Evolutionary conservation across 2,888 invertebrate genomes (phyloP).

Genomic region (Cantharis lateralis): DNA sequence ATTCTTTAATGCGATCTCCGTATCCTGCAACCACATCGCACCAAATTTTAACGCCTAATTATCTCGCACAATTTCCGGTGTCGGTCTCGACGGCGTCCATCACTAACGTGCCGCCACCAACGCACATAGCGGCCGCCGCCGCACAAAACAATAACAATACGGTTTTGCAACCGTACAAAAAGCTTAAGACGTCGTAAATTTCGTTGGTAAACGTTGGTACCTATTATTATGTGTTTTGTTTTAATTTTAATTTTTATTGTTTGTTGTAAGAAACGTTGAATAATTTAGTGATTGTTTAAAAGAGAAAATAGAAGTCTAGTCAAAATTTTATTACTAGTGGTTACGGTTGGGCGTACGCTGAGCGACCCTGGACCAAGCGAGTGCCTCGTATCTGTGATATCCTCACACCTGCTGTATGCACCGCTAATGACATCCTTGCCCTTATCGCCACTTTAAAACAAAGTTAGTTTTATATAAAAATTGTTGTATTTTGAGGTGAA

Average conservation of each 20-base stretch:
- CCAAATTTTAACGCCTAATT: conserved; percentile 57
- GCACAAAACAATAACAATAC: conserved; percentile 57
- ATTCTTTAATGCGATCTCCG: conserved; percentile 54
- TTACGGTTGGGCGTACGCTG: conserved; percentile 41
- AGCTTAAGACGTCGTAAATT: conserved; percentile 83
- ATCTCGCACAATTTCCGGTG: conserved; percentile 52
- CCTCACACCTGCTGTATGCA: conserved; percentile 47
- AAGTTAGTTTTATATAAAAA: conserved; percentile 31
- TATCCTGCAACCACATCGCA: conserved; percentile 41
- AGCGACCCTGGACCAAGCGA: conserved; percentile 54
- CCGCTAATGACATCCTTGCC: conserved; percentile 34
- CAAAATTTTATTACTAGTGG: conserved; percentile 42
- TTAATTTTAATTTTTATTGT: conserved; percentile 28
- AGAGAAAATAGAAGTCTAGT: conserved; percentile 44
- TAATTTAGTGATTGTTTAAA: conserved; percentile 22
- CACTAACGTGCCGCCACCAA: conserved; percentile 48
- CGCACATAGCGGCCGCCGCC: conserved; percentile 53
- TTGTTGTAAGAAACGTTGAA: conserved; percentile 26
- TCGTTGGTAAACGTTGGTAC: not conserved
- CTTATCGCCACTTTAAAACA: conserved; percentile 32
- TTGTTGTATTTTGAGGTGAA: conserved; percentile 35
- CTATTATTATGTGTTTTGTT: conserved; percentile 2
- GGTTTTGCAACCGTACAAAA: conserved; percentile 84
- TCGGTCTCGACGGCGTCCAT: conserved; percentile 51
- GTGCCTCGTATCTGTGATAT: conserved; percentile 58